Base-by-base conservation (phyloP, 2,888 invertebrate genomes). In the Lycia hirtaria region DNA sequence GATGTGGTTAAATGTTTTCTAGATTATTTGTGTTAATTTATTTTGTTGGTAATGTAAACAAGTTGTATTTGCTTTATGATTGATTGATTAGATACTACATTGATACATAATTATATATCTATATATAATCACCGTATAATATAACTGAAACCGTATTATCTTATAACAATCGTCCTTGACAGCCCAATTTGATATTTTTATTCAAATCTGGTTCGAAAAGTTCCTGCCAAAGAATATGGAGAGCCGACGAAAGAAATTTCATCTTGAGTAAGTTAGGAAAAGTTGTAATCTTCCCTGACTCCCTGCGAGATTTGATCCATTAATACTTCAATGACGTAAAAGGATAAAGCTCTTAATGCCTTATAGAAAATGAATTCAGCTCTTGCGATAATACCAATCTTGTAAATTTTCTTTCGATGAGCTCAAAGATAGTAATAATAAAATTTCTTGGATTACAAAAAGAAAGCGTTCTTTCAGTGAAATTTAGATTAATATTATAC, bases 211-310 rank as follows among this genome's bases (percentile, higher is more conserved):
- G 62, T 56, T n/a, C 14, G 53, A 45, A 57, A 65, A 68, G 55
- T 60, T 64, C 58, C 49, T 55, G 60, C 60, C 61, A 44, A 37
- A 65, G 65, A 61, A 60, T 55, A 60, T 62, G 41, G 55, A 45
- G 62, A 60, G 33, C 56, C 58, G 67, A 57, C 54, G 37, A 61
- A 56, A 59, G 65, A 62, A 68, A 64, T 64, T 65, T 62, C 61
- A 69, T 67, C 59, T 65, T 56, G 38, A 65, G 62, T 67, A 56
- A 61, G 61, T 52, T 52, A 61, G 59, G 57, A 60, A 67, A 71
- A 71, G 69, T 71, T 69, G 62, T 71, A 71, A 71, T 71, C 70
- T 69, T 28, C 58, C 45, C 41, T 51, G 63, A 71, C 63, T 69
- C 60, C 58, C 60, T 62, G 48, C 66, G 66, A 60, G 57, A 70